A percentile compares a stretch with the other conserved stretches of the same genome.
phyloP scores from a whole-genome alignment of 1,140 invertebrate species.

The Nasonia longicornis region DNA sequence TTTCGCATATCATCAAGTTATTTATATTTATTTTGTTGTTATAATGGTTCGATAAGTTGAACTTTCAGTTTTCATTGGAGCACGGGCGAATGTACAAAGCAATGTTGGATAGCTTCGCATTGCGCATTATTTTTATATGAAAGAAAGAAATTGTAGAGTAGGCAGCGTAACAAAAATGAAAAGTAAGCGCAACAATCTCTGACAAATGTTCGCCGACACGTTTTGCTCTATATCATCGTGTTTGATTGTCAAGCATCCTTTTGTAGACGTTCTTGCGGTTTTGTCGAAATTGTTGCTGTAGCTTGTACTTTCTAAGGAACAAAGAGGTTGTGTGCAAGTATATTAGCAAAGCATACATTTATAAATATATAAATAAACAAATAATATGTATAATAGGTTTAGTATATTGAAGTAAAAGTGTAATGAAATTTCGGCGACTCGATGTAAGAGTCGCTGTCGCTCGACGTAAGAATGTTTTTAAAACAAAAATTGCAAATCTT shows the following conservation, averaged over 20 bases:
- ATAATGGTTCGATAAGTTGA: constrained; percentile 56
- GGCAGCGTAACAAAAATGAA: constrained; percentile 35
- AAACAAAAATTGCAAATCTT: constrained; percentile 35
- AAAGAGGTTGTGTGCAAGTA: constrained; percentile 60
- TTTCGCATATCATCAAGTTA: background rate
- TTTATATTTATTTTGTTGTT: constrained; percentile 12
- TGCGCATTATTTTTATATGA: constrained; percentile 69
- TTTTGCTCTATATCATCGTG: constrained; percentile 24
- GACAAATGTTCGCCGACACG: constrained; percentile 45
- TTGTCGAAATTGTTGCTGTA: constrained; percentile 53
- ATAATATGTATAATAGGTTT: constrained; percentile 38
- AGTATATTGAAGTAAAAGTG: constrained; percentile 37
- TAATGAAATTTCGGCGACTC: constrained; percentile 33
- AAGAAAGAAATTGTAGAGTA: constrained; percentile 43
- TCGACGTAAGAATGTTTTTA: constrained; percentile 38
- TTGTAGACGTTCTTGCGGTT: constrained; percentile 42
- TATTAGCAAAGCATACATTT: constrained; percentile 47
- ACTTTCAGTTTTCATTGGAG: constrained; percentile 66
- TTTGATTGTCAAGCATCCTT: constrained; percentile 39
- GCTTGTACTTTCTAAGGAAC: constrained; percentile 54
- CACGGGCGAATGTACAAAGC: constrained; percentile 71
- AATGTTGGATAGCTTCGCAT: constrained; percentile 67
- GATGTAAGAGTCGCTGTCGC: constrained; percentile 37
- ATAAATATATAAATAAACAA: constrained; percentile 49
- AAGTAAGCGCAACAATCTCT: constrained; percentile 52